These are phyloP conservation scores for Pachypsylla venusta DNA, from an alignment of 1,140 invertebrate species.

Conservation along the genomic window DNA sequence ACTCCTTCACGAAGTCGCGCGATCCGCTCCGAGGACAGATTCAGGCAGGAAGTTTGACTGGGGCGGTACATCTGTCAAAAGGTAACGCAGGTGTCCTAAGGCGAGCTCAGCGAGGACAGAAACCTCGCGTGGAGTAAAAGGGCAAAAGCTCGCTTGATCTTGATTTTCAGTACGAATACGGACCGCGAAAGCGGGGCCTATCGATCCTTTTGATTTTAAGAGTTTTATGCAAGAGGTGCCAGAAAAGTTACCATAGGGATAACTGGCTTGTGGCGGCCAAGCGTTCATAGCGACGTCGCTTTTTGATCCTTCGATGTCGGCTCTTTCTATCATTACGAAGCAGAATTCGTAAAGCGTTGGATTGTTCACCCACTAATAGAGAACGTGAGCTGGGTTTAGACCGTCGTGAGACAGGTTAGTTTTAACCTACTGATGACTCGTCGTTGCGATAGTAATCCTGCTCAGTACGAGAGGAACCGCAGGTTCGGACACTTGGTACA, in stretches of 20 bases:
- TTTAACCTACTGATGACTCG: constrained; percentile 45
- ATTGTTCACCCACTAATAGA: constrained; percentile 65
- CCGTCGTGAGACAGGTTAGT: constrained; percentile 67
- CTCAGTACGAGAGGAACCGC: too few species aligned
- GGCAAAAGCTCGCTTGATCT: constrained; percentile 64
- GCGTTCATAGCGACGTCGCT: constrained; percentile 69
- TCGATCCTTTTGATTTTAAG: constrained; percentile 58
- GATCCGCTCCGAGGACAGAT: constrained; percentile 48
- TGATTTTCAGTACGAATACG: constrained; percentile 56
- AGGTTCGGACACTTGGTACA: constrained; percentile 44
- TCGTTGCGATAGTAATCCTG: constrained; percentile 40
- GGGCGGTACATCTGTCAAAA: constrained; percentile 64
- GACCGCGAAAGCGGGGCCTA: constrained; percentile 63
- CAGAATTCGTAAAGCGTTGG: constrained; percentile 68
- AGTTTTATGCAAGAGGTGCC: constrained; percentile 64
- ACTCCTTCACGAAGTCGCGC: constrained; percentile 30
- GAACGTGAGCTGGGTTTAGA: constrained; percentile 59
- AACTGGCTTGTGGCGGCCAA: constrained; percentile 71
- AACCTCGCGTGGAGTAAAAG: constrained; percentile 71
- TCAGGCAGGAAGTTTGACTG: constrained; percentile 67
- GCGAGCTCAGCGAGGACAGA: constrained; percentile 67
- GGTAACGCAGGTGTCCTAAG: constrained; percentile 77
- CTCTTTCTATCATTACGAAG: constrained; percentile 77
- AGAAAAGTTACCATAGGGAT: constrained; percentile 76
- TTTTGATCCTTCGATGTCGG: constrained; percentile 74